phyloP scores from a whole-genome alignment of 1,140 invertebrate species.

The Scaptodrosophila lebanonensis region DNA sequence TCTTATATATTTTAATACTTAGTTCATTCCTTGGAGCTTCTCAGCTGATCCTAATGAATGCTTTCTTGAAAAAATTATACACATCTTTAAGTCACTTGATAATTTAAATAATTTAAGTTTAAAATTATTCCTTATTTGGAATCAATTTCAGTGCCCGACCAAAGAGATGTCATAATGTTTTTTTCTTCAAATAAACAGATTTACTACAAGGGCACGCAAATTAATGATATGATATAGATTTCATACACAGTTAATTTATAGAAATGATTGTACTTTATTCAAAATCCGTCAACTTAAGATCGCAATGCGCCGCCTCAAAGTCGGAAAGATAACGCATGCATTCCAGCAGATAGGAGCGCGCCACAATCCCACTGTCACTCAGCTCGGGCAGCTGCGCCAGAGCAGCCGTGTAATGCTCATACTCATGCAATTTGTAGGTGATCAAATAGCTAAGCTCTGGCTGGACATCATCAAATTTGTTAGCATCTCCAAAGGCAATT shows the following conservation, averaged over 20 bases:
- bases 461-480: slow-evolving; percentile 51
- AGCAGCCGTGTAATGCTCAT: slow-evolving; percentile 36
- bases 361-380: slow-evolving; percentile 43
- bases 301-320: slow-evolving; percentile 24
- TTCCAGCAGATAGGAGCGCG: slow-evolving; percentile 54
- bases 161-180: no score
- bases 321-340: slow-evolving; percentile 52
- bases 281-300: neutral
- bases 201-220: no score
- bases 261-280: slow-evolving; percentile 21
- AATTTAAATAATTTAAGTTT: no score
- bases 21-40: no score
- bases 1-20: no score
- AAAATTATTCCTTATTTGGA: no score
- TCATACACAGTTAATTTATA: neutral
- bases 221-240: neutral
- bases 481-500: slow-evolving; percentile 64
- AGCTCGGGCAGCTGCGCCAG: slow-evolving; percentile 38
- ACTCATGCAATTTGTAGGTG: slow-evolving; percentile 54
- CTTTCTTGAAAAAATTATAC: no score
- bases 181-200: no score
- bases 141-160: no score
- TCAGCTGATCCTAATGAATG: no score
- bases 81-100: no score
- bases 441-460: slow-evolving; percentile 47